Evolutionary conservation across 2,888 invertebrate species (phyloP).

Genomic region (Xanthorhoe designata): DNA sequence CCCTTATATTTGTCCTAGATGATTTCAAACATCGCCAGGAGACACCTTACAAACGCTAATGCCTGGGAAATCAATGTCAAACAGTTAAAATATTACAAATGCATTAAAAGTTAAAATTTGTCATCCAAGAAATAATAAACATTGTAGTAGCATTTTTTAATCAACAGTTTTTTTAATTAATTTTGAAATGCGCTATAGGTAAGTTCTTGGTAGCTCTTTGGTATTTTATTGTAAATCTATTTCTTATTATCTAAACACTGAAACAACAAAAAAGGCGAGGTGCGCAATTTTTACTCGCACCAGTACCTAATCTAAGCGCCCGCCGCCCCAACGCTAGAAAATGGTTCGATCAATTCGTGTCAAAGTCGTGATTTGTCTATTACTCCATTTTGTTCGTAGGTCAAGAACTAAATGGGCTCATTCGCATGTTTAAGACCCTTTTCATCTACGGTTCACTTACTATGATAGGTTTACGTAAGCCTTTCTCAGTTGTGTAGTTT

Average conservation of each 20-base stretch:
- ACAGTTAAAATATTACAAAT: too few relatives aligned
- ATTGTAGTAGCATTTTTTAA: too few relatives aligned
- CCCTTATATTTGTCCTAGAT: neutral
- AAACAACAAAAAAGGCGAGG: neutral
- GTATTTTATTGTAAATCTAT: too few relatives aligned
- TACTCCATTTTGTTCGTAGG: conserved; percentile 50
- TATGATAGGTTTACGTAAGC: too few relatives aligned
- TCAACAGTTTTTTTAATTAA: too few relatives aligned
- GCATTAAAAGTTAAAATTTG: too few relatives aligned
- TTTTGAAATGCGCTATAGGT: too few relatives aligned
- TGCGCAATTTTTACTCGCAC: too few relatives aligned
- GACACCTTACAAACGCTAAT: neutral
- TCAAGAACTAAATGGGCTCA: conserved; percentile 44
- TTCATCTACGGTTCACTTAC: neutral
- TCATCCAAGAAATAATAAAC: too few relatives aligned
- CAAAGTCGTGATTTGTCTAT: conserved; percentile 56
- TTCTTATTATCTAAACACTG: neutral
- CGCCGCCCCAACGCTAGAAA: conserved; percentile 37
- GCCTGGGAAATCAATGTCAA: neutral
- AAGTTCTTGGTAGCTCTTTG: too few relatives aligned
- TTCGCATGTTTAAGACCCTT: conserved; percentile 24
- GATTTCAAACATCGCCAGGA: neutral
- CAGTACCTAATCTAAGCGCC: conserved; percentile 21
- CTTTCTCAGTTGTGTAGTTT: too few relatives aligned
- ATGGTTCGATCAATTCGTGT: conserved; percentile 47